Evolutionary conservation across 2,797 vertebrate genomes (phyloP).

Genomic region (Acridotheres tristis): DNA sequence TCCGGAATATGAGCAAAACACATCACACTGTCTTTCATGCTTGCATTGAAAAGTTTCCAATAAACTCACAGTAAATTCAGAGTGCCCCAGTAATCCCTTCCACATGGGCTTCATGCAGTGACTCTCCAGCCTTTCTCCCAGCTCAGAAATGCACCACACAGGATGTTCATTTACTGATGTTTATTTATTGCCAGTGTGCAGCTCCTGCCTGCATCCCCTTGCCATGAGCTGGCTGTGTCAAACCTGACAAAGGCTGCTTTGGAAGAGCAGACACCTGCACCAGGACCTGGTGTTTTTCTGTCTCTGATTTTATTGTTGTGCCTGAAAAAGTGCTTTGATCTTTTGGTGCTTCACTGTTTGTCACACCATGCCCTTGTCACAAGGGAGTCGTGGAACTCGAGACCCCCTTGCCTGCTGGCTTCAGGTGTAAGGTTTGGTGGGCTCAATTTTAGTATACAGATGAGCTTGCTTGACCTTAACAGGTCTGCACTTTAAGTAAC

Average conservation of each 20-base stretch:
- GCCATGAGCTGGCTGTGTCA: background rate
- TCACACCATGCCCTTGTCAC: background rate
- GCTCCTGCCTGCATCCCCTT: background rate
- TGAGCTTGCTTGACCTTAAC: slow-evolving; percentile 36
- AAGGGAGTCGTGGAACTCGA: accelerated
- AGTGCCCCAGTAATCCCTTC: background rate
- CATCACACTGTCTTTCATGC: background rate
- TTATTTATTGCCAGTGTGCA: background rate
- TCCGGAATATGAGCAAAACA: background rate
- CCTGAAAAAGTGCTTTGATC: slow-evolving; percentile 3
- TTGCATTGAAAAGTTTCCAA: background rate
- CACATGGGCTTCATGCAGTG: accelerated
- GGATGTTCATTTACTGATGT: background rate
- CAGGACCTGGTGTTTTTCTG: background rate
- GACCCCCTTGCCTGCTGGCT: background rate
- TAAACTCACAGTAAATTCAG: background rate
- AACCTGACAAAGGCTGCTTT: background rate
- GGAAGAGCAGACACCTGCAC: background rate
- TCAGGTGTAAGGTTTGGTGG: background rate
- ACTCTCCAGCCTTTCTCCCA: background rate
- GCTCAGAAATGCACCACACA: background rate
- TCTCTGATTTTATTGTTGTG: background rate
- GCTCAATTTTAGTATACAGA: slow-evolving; percentile 29
- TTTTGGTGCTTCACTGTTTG: background rate
- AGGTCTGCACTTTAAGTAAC: slow-evolving; percentile 38